Conservation (phyloP, 2,797 vertebrate species). For the Pangasius krempfi region DNA sequence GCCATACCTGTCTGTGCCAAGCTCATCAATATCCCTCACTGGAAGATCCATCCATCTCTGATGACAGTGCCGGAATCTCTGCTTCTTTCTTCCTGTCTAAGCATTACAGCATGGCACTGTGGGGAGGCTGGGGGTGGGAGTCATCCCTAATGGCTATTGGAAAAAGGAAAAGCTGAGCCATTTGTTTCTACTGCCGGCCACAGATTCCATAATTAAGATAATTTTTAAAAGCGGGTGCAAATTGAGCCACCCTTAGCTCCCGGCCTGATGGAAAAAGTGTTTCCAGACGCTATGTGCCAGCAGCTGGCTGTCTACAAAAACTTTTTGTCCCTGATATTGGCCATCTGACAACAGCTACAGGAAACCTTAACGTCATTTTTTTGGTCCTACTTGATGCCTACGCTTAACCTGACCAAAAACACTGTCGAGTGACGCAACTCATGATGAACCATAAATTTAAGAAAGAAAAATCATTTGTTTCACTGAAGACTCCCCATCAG, state of each 20-base stretch:
- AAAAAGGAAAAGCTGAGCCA: conserved; percentile 59
- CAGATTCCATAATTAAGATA: conserved; percentile 70
- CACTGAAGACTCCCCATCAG: neutral
- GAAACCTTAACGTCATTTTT: conserved; percentile 18
- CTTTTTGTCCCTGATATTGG: conserved; percentile 48
- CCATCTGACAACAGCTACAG: neutral
- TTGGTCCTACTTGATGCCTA: neutral
- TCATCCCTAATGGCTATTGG: conserved; percentile 66
- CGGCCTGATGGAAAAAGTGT: neutral
- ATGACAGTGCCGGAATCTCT: conserved; percentile 65
- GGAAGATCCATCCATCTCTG: conserved; percentile 58
- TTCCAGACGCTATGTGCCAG: conserved; percentile 23
- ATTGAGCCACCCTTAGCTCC: neutral
- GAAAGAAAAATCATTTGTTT: neutral
- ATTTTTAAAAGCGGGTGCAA: conserved; percentile 39
- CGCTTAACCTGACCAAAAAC: neutral
- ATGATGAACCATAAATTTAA: neutral
- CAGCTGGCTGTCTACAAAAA: conserved; percentile 32
- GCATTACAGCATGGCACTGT: conserved; percentile 55
- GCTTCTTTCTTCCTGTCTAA: conserved; percentile 59
- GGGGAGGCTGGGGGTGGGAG: conserved; percentile 60
- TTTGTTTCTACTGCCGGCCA: conserved; percentile 65
- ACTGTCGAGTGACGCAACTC: neutral
- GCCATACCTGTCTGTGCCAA: conserved; percentile 52
- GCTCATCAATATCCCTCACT: conserved; percentile 52